Evolutionary conservation across 2,888 invertebrate genomes (phyloP), one percentile per base, ranked within the genome.

Genomic region (Pasiphila rectangulata): DNA sequence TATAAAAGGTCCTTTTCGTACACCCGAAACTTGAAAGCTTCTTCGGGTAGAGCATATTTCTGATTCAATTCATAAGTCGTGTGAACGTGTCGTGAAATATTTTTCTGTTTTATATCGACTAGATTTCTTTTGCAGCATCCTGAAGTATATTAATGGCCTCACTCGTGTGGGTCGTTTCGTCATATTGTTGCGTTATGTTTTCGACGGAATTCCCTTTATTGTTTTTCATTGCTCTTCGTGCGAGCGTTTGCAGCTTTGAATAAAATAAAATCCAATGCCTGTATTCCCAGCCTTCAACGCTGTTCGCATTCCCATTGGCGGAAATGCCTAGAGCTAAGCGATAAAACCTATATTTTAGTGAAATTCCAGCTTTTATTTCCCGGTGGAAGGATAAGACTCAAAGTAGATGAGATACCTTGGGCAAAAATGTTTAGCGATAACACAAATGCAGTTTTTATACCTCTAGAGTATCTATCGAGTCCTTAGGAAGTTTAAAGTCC

Each of bases 1-100:
- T 55, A 49, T 65, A 61, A 66, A 69, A 59, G 64, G 61, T 61
- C 56, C 63, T 66, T 61, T 64, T 61, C 61, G 62, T 63, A 50
- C 57, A 57, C 54, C 67, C 66, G 56, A 67, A 66, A 65, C 61
- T 63, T 61, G 56, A 59, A 66, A 59, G 62, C 59, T 55, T 59
- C 37, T 64, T 63, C 42, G 54, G 48, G 32, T 50, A 24, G 29
- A 21, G 19, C 37, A 25, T 41, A 37, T 19, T 42, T 41, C 17
- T 37, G 41, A 45, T 46, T 46, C 40, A 37, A 49, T 49, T 49
- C 40, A 41, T 51, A 34, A 38, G 46, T 45, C 45, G 23, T 37
- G 30, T 16, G 29, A 20, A 35, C 43, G 27, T 42, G 34, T 40
- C 23, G 9, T 27, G 42, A 27, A 41, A 42, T 37, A 38, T 41